phyloP scores from a whole-genome alignment of 2,888 invertebrate genomes.

The Julus scandinavius region DNA sequence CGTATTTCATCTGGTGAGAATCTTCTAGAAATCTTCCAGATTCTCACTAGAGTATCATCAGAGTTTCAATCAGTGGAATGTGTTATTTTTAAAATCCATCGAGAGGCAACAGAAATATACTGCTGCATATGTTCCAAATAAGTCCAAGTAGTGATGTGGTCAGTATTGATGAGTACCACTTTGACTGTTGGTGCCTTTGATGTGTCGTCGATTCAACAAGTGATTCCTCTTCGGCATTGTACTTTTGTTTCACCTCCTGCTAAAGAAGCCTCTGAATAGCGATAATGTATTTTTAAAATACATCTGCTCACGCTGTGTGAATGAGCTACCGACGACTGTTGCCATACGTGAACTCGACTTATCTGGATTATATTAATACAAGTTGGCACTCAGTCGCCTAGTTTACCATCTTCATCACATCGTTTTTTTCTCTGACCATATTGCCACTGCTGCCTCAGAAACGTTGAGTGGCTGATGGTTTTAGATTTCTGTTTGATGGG shows the following conservation, averaged over 20 bases:
- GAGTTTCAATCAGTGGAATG: too few species aligned
- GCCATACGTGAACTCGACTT: neutral
- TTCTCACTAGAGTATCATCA: too few species aligned
- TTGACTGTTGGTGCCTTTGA: neutral
- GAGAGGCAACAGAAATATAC: neutral
- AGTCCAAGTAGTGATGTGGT: neutral
- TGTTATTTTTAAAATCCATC: neutral
- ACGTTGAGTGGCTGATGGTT: neutral
- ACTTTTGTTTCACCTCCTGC: neutral
- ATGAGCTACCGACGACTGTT: neutral
- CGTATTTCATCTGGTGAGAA: too few species aligned
- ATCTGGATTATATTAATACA: neutral
- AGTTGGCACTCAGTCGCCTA: neutral
- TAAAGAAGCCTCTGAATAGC: neutral
- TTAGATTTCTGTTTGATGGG: neutral
- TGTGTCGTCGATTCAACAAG: neutral
- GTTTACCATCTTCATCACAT: neutral
- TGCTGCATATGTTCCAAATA: neutral
- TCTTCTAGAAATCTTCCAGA: too few species aligned
- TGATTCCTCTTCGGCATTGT: neutral
- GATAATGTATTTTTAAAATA: neutral
- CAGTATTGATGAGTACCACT: neutral
- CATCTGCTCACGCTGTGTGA: neutral
- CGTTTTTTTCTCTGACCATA: neutral
- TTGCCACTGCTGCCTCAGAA: neutral